Conservation (phyloP, 2,113 vertebrate genomes). For the Sprattus sprattus region DNA sequence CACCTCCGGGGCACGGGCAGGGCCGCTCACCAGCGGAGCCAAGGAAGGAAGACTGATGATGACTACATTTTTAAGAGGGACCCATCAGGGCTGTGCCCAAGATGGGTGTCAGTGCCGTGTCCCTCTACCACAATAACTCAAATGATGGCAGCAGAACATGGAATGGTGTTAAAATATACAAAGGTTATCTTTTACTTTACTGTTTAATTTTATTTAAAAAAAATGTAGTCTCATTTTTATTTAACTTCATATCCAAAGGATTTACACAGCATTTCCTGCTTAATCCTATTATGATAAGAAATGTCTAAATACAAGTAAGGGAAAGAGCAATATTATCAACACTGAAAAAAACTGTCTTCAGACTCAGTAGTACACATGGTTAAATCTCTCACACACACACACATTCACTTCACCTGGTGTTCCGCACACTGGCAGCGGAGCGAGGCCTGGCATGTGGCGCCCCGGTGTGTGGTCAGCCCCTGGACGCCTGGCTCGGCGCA, state of each 20-base stretch:
- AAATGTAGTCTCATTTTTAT: not conserved
- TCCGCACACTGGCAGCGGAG: conserved; percentile 23
- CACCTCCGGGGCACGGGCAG: conserved; percentile 49
- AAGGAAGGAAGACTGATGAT: conserved; percentile 15
- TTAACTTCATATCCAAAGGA: not conserved
- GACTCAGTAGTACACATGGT: not conserved
- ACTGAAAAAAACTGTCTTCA: too few relatives aligned
- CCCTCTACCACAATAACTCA: not conserved
- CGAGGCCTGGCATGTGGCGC: conserved; percentile 44
- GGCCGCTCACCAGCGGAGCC: not conserved
- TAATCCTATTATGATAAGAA: too few relatives aligned
- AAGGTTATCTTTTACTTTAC: not conserved
- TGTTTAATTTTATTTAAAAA: not conserved
- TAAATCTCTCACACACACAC: not conserved
- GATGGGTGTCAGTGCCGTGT: not conserved
- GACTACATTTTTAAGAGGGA: not conserved
- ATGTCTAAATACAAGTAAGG: not conserved
- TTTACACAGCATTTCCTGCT: not conserved
- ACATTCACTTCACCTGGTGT: not conserved
- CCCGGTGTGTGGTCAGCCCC: conserved; percentile 43
- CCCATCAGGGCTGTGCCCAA: not conserved
- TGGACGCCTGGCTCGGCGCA: not conserved
- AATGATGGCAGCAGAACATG: not conserved
- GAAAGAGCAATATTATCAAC: not conserved
- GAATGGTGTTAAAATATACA: not conserved